phyloP scores from a whole-genome alignment of 2,797 vertebrate species.

The Fistularia commersonii region DNA sequence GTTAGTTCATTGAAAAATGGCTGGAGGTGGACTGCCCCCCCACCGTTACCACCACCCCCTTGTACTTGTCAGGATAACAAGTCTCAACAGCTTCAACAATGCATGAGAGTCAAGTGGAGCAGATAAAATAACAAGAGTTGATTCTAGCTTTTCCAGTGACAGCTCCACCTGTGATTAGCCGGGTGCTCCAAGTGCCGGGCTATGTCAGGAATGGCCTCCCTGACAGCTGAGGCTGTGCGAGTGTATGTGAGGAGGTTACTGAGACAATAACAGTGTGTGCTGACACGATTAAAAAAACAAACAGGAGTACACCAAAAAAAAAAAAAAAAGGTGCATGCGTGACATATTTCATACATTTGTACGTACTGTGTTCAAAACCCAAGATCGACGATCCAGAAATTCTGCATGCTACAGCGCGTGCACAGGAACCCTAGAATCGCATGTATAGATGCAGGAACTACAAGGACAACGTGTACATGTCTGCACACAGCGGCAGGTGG shows the following conservation, averaged over 20 bases:
- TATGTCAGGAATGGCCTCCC: constrained; percentile 37
- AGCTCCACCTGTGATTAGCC: constrained; percentile 34
- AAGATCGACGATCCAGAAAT: too few relatives aligned
- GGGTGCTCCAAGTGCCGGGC: constrained; percentile 18
- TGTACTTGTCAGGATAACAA: constrained; percentile 53
- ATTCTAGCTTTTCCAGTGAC: constrained; percentile 28
- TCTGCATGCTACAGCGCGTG: too few relatives aligned
- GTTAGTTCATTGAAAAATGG: constrained; percentile 54
- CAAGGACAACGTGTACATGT: constrained; percentile 28
- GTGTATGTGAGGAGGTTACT: neutral
- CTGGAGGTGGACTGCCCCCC: constrained; percentile 30
- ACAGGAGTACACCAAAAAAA: too few relatives aligned
- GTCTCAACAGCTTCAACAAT: constrained; percentile 64
- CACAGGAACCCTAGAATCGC: constrained; percentile 28
- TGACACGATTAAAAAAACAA: too few relatives aligned
- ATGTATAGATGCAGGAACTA: constrained; percentile 28
- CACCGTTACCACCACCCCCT: constrained; percentile 33
- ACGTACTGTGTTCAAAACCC: too few relatives aligned
- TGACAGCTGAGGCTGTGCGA: constrained; percentile 37
- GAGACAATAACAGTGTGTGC: constrained; percentile 1
- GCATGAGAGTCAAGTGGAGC: constrained; percentile 24
- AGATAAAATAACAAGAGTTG: constrained; percentile 18
- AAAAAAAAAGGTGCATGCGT: too few relatives aligned
- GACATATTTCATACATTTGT: too few relatives aligned
- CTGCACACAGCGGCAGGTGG: constrained; percentile 49